Conservation (phyloP, 2,113 vertebrate species). For the Fregetta grallaria region DNA sequence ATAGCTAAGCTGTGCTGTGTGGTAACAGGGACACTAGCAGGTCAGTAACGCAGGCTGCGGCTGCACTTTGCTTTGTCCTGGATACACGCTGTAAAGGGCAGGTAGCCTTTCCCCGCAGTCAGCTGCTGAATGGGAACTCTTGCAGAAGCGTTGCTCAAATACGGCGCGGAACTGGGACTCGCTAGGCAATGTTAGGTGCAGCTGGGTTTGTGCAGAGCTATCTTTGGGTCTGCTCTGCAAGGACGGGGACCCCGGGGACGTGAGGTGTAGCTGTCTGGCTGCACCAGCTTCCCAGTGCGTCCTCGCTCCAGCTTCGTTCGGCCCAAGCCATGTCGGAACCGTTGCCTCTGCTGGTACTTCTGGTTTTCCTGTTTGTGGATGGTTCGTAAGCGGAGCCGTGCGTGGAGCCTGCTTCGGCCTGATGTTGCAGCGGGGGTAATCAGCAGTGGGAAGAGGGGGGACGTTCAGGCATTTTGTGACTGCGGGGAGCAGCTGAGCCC, state of each 20-base stretch:
- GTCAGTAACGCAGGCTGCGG: fast-evolving
- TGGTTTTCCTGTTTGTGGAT: no score
- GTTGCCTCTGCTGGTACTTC: fast-evolving
- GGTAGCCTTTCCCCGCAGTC: no score
- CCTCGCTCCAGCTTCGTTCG: fast-evolving
- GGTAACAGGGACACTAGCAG: neutral
- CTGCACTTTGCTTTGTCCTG: neutral
- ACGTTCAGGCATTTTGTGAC: fast-evolving
- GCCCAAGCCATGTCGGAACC: fast-evolving
- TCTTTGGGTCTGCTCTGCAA: neutral
- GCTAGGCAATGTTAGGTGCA: fast-evolving
- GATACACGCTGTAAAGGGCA: fast-evolving
- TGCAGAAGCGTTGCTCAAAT: neutral
- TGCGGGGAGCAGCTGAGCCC: neutral
- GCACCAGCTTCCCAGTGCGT: fast-evolving
- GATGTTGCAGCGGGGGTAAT: neutral
- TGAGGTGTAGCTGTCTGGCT: no score
- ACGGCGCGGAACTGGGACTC: fast-evolving
- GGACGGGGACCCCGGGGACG: fast-evolving
- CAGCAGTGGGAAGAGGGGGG: neutral
- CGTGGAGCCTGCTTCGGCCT: fast-evolving
- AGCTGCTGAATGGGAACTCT: fast-evolving
- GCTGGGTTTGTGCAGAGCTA: neutral
- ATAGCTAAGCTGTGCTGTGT: neutral
- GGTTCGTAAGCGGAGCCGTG: fast-evolving